Conservation (phyloP, 1,140 invertebrate species). For the Antheraea mylitta region DNA sequence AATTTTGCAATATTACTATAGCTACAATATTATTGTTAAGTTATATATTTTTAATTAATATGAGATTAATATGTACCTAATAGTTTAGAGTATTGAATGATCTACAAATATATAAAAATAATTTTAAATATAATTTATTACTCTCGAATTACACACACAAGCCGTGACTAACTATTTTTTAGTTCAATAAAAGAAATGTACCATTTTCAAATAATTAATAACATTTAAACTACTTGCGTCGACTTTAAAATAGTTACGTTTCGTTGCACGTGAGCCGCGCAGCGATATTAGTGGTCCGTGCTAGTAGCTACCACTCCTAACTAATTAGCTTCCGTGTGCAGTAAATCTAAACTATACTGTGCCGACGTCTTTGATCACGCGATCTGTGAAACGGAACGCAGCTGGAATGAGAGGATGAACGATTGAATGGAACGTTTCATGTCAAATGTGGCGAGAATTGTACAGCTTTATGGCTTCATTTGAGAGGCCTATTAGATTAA, state of each 20-base stretch:
- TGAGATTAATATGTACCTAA: no score
- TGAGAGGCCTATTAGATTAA: neutral
- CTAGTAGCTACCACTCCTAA: slow-evolving; percentile 37
- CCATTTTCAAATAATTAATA: no score
- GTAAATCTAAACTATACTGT: slow-evolving; percentile 61
- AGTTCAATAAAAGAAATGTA: no score
- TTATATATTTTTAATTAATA: no score
- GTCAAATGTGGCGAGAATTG: slow-evolving; percentile 55
- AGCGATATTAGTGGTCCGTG: slow-evolving; percentile 43
- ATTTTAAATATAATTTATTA: no score
- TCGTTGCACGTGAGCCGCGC: slow-evolving; percentile 40
- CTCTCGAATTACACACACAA: no score
- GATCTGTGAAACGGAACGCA: slow-evolving; percentile 57
- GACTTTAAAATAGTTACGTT: slow-evolving; percentile 29
- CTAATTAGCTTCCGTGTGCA: slow-evolving; percentile 72
- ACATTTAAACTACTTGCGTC: no score
- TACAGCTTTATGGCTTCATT: slow-evolving; percentile 31
- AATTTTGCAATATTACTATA: no score
- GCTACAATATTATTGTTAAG: no score
- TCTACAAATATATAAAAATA: no score
- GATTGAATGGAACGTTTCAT: slow-evolving; percentile 51
- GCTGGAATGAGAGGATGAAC: slow-evolving; percentile 23
- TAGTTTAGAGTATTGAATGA: no score
- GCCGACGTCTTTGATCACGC: slow-evolving; percentile 63
- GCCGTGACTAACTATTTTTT: no score